These are phyloP conservation scores for Indicator indicator DNA, from an alignment of 2,113 vertebrate species.

Conservation along the genomic window DNA sequence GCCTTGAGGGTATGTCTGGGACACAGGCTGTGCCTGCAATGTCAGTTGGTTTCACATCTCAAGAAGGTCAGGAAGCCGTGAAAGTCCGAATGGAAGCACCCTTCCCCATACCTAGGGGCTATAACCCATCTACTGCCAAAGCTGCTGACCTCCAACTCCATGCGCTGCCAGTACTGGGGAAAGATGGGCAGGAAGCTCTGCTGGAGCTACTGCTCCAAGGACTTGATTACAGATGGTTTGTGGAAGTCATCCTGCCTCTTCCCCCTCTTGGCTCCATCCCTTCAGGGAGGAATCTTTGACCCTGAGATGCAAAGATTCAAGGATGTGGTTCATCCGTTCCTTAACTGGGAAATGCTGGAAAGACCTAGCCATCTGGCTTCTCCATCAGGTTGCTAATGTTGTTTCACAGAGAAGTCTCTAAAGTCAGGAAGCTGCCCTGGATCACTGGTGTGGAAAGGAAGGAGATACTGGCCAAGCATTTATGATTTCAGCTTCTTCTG, in stretches of 20 bases:
- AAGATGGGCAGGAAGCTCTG: neutral
- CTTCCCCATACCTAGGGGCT: neutral
- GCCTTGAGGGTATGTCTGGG: neutral
- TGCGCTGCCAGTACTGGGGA: fast-evolving
- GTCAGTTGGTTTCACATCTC: neutral
- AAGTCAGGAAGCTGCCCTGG: neutral
- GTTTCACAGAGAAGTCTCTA: neutral
- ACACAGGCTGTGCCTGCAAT: fast-evolving
- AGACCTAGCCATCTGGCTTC: neutral
- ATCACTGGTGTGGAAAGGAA: neutral
- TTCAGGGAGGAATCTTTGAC: neutral
- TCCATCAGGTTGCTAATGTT: neutral
- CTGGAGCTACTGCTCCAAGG: neutral
- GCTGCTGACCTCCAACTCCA: neutral
- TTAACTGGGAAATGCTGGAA: neutral
- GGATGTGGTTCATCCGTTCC: neutral
- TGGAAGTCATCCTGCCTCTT: neutral
- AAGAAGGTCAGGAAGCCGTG: neutral
- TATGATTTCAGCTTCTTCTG: neutral
- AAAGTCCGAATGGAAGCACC: neutral
- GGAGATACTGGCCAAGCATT: neutral
- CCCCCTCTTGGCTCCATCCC: neutral
- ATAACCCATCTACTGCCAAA: neutral
- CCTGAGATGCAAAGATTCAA: neutral
- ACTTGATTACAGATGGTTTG: neutral